Percentiles rank a stretch among this genome's conserved stretches.
Conservation (phyloP, 2,888 invertebrate species). For the Neoitamus cyanurus region DNA sequence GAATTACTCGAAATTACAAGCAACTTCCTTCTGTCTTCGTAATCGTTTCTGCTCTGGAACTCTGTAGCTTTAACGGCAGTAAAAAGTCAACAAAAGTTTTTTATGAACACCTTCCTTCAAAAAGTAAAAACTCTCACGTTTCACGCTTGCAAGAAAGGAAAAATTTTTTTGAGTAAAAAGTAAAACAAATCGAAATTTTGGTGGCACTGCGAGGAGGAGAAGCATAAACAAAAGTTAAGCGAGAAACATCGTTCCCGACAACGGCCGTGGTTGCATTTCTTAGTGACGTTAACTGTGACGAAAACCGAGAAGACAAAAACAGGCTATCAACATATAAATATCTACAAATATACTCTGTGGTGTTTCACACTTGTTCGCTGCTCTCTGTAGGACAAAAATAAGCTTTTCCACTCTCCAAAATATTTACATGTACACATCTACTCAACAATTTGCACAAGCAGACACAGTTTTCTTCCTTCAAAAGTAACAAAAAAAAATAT, state of each 20-base stretch:
- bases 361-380: constrained; percentile 39
- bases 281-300: constrained; percentile 40
- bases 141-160: background rate
- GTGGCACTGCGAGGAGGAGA: background rate
- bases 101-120: background rate
- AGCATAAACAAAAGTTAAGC: constrained; percentile 15
- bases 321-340: constrained; percentile 19
- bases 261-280: constrained; percentile 39
- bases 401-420: constrained; percentile 26
- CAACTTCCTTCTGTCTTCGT: constrained; percentile 8
- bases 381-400: constrained; percentile 27
- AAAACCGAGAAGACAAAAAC: constrained; percentile 31
- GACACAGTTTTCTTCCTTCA: constrained; percentile 4
- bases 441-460: constrained; percentile 20
- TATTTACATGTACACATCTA: constrained; percentile 18
- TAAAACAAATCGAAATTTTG: background rate
- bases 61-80: constrained; percentile 10
- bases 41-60: background rate
- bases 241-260: background rate
- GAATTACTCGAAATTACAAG: background rate
- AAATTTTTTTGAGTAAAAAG: background rate
- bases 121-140: constrained; percentile 3
- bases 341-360: constrained; percentile 35
- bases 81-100: background rate
- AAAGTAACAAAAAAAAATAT: constrained; percentile 4